Evolutionary conservation across 2,797 vertebrate species (phyloP).

Genomic region (Borostomias antarcticus): DNA sequence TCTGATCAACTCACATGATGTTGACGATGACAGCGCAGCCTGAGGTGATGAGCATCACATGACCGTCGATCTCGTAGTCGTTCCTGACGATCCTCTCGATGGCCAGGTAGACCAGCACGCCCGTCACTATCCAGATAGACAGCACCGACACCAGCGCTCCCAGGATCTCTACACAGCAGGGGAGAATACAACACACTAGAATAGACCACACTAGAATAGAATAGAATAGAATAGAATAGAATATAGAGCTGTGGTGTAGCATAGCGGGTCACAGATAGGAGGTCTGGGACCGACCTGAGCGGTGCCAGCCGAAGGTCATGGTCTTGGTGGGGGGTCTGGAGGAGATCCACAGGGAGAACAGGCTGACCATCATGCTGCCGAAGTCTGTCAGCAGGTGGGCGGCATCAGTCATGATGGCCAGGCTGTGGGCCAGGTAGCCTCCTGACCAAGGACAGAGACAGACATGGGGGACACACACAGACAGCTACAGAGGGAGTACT

Average conservation of each 20-base stretch:
- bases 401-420: constrained; percentile 97
- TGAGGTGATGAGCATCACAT: constrained; percentile 91
- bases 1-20: constrained; percentile 85
- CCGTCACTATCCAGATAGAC: constrained; percentile 96
- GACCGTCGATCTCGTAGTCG: constrained; percentile 92
- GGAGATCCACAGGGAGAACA: constrained; percentile 97
- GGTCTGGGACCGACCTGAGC: constrained; percentile 83
- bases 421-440: constrained; percentile 92
- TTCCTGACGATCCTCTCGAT: constrained; percentile 87
- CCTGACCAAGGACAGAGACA: no score
- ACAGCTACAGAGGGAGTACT: not conserved
- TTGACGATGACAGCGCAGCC: constrained; percentile 89
- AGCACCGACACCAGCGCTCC: constrained; percentile 90
- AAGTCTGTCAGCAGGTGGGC: constrained; percentile 94
- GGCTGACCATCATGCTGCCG: constrained; percentile 94
- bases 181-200: not conserved
- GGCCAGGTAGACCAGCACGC: constrained; percentile 89
- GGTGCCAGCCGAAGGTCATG: constrained; percentile 96
- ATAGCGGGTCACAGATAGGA: not conserved
- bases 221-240: not conserved
- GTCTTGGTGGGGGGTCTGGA: constrained; percentile 86
- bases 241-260: no score
- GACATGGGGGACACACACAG: not conserved
- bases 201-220: not conserved
- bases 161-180: constrained; percentile 82